A percentile compares a stretch with the other conserved stretches of the same genome.
These are phyloP conservation scores for Palloptera scutellata DNA, from an alignment of 2,888 invertebrate genomes.

Conservation along the genomic window DNA sequence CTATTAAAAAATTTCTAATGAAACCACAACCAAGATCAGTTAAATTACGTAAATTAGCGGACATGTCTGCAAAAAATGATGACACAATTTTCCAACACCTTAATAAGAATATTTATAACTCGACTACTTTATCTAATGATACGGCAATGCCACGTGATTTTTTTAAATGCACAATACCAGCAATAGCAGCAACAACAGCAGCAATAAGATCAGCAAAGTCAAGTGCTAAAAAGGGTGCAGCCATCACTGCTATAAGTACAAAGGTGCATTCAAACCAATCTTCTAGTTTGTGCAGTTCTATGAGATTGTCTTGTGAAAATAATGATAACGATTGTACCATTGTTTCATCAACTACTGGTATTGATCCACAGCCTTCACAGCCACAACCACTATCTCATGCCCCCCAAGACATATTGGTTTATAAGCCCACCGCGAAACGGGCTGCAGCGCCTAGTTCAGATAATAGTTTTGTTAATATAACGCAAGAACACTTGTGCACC, in stretches of 20 bases:
- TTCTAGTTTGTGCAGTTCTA: not conserved
- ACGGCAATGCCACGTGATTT: conserved; percentile 38
- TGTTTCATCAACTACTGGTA: conserved; percentile 52
- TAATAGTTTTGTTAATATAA: conserved; percentile 47
- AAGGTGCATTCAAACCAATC: not conserved
- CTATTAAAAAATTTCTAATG: not conserved
- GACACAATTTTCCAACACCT: conserved; percentile 41
- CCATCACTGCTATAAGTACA: not conserved
- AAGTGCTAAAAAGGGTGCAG: not conserved
- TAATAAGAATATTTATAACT: conserved; percentile 50
- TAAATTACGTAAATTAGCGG: conserved; percentile 11
- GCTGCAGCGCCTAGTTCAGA: conserved; percentile 25
- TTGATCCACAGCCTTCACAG: conserved; percentile 8
- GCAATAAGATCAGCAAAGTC: not conserved
- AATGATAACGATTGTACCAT: conserved; percentile 49
- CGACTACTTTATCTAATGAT: conserved; percentile 47
- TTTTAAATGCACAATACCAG: not conserved
- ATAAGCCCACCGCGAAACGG: conserved; percentile 40
- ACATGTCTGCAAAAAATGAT: conserved; percentile 24
- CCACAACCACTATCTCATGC: conserved; percentile 22
- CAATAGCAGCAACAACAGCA: not conserved
- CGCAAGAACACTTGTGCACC: conserved; percentile 47
- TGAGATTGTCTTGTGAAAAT: not conserved
- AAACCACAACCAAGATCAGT: conserved; percentile 24
- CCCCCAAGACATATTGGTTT: conserved; percentile 47